Evolutionary conservation across 1,140 invertebrate species (phyloP), one percentile per base, ranked within the genome.

Genomic region (Aphis craccivora): DNA sequence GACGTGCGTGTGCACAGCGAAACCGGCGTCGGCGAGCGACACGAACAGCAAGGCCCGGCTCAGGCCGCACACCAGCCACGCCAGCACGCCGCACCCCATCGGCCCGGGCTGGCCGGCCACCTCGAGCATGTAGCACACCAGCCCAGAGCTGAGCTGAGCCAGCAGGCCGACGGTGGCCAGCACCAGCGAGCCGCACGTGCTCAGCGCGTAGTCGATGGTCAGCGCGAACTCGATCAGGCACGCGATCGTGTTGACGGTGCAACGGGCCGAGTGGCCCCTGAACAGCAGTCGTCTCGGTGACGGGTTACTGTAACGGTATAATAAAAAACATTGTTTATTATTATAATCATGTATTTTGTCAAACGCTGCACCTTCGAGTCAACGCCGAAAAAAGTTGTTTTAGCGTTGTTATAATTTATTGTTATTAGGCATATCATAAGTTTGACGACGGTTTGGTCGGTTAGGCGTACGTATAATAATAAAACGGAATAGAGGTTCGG

Each of bases 21-120:
- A 53, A 22, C 91, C 91, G 6, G 76, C 91, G 48, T n/a, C 48
- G 67, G 37, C 23, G 11, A 93, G 45, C 7, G 91, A 93, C 48
- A 93, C 81, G 76, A 84, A 86, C 45, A 93, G 35, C 35, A 93
- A 48, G 7, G 91, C 91, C 5, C 91, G 76, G 37, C 45, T 45
- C 35, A 93, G 48, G 81, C 91, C 91, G 23, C 91, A 93, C 45
- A 84, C 45, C 35, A 93, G 81, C 91, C 91, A 93, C 76, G 76
- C 81, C 4, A 93, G 35, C 48, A 84, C 91, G 45, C 91, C 91
- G 76, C 35, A 93, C 0, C 91, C 91, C 76, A 93, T 53, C 9
- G 81, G 91, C 0, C 91, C 81, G 9, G 91, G 48, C 25, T 55
- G 91, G 43, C 91, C 91, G 22, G 67, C 45, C 76, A 55, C 25